These are phyloP conservation scores for Acanthopleura granulata DNA, from an alignment of 2,888 invertebrate genomes.

Conservation along the genomic window DNA sequence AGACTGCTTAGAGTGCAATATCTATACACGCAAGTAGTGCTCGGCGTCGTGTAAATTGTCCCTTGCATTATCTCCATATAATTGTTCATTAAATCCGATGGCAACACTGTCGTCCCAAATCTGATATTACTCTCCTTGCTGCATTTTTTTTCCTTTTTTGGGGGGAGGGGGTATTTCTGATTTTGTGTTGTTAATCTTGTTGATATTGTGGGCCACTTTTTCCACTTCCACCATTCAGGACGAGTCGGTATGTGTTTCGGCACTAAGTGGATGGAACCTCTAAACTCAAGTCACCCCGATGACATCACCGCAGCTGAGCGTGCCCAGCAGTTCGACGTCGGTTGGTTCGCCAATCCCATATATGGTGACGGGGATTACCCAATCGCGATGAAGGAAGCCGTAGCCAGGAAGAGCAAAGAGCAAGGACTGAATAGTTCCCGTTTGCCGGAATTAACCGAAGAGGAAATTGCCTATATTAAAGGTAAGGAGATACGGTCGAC, in stretches of 20 bases:
- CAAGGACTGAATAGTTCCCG: slow-evolving; percentile 50
- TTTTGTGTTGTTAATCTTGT: too few species aligned
- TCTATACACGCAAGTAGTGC: too few species aligned
- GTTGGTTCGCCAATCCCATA: slow-evolving; percentile 63
- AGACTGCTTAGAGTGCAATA: too few species aligned
- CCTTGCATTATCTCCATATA: too few species aligned
- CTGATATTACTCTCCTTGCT: too few species aligned
- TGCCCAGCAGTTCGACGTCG: slow-evolving; percentile 48
- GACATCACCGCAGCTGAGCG: slow-evolving; percentile 54
- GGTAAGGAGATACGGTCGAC: slow-evolving; percentile 37
- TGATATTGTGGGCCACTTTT: too few species aligned
- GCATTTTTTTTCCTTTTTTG: too few species aligned
- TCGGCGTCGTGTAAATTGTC: too few species aligned
- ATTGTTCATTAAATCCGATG: too few species aligned
- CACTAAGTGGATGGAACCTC: slow-evolving; percentile 50
- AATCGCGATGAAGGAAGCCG: slow-evolving; percentile 48
- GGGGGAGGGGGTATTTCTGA: too few species aligned
- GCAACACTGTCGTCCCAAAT: too few species aligned
- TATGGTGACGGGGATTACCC: slow-evolving; percentile 72
- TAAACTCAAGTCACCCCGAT: slow-evolving; percentile 42
- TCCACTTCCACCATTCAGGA: slow-evolving; percentile 32
- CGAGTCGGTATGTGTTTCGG: slow-evolving; percentile 50
- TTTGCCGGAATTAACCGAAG: slow-evolving; percentile 60
- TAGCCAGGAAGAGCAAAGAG: slow-evolving; percentile 44
- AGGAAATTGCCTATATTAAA: slow-evolving; percentile 54